These are phyloP conservation scores for Chlamydotis undulata DNA, from an alignment of 2,113 vertebrate genomes.

Conservation along the genomic window DNA sequence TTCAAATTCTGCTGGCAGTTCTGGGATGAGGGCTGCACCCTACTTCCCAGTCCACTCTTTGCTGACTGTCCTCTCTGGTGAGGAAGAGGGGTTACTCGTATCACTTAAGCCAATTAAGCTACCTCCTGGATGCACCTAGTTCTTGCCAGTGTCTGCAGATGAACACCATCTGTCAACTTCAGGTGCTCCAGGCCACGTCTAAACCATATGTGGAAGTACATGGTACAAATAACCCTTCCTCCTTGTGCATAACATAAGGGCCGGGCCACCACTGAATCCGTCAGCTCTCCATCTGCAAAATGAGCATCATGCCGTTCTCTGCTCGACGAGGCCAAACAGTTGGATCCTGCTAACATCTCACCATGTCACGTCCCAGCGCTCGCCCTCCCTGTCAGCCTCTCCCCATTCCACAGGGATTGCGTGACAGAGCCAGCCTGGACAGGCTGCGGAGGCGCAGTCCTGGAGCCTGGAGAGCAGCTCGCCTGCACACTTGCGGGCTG, in stretches of 20 bases:
- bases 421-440: not conserved
- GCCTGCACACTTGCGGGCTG: not conserved
- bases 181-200: not conserved
- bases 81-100: not conserved
- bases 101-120: not conserved
- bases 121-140: not conserved
- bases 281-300: not conserved
- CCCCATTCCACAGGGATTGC: slow-evolving; percentile 24
- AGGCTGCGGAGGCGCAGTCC: not conserved
- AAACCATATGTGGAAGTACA: not conserved
- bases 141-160: not conserved
- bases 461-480: not conserved
- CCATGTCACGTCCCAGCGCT: rapidly evolving
- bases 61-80: not conserved
- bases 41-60: not conserved
- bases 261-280: rapidly evolving
- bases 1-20: not conserved
- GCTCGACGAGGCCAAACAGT: not conserved
- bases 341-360: rapidly evolving
- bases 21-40: not conserved
- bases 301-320: rapidly evolving
- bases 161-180: not conserved
- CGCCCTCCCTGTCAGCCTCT: not conserved
- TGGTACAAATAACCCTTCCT: not conserved
- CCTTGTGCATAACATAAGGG: rapidly evolving